These are phyloP conservation scores for Apantesis nais DNA, from an alignment of 2,888 invertebrate species.

Conservation along the genomic window DNA sequence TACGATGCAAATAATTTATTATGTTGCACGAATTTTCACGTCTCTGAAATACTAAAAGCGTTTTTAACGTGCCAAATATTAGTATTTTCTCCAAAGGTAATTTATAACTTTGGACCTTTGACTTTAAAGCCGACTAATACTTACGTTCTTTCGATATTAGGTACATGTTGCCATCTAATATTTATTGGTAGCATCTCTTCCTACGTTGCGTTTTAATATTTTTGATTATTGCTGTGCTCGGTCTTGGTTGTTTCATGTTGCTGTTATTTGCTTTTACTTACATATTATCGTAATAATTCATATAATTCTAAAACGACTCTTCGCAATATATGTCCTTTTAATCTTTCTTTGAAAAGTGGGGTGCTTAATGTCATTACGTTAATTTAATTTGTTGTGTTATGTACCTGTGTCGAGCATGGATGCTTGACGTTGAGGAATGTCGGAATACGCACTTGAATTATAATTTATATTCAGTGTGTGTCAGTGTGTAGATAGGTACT, in stretches of 20 bases:
- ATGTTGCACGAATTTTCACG: too few relatives aligned
- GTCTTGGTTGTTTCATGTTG: constrained; percentile 26
- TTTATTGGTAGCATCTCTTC: neutral
- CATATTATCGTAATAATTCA: constrained; percentile 12
- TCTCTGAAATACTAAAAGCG: too few relatives aligned
- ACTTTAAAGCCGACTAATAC: neutral
- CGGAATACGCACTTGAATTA: constrained; percentile 61
- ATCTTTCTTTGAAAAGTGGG: constrained; percentile 21
- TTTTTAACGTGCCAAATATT: too few relatives aligned
- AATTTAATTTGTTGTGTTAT: constrained; percentile 65
- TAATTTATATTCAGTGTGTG: constrained; percentile 73
- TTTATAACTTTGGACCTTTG: neutral
- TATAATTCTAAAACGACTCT: neutral
- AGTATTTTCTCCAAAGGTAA: too few relatives aligned
- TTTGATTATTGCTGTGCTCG: constrained; percentile 19
- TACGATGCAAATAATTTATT: too few relatives aligned
- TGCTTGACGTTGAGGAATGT: constrained; percentile 65
- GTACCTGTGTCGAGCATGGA: constrained; percentile 55
- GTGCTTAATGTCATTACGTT: constrained; percentile 56
- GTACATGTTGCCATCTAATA: neutral
- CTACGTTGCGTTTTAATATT: constrained; percentile 9
- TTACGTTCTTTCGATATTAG: neutral
- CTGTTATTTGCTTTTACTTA: constrained; percentile 18
- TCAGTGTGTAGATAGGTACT: constrained; percentile 63
- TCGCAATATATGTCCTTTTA: constrained; percentile 18